Evolutionary conservation across 2,888 invertebrate genomes (phyloP).

Genomic region (Melangyna quadrimaculata): DNA sequence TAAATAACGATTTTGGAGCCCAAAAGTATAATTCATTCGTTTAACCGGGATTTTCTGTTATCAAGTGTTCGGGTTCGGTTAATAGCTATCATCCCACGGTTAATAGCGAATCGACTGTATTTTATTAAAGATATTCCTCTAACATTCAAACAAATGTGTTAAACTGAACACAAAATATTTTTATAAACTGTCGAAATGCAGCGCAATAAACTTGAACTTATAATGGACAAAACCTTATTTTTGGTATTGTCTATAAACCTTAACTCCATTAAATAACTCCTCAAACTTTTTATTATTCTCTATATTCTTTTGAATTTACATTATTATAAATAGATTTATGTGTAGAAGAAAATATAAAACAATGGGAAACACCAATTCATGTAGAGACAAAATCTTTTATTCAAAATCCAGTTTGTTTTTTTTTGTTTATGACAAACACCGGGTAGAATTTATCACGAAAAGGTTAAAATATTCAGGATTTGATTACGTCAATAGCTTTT

Average conservation of each 20-base stretch:
- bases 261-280: background rate
- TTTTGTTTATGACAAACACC: background rate
- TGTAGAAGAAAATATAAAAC: background rate
- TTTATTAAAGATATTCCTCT: no score
- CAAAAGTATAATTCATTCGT: no score
- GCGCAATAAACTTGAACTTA: background rate
- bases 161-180: background rate
- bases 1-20: no score
- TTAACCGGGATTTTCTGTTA: no score
- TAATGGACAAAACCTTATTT: background rate
- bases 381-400: background rate
- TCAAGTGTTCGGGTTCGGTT: no score
- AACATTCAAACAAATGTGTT: no score
- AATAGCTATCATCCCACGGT: no score
- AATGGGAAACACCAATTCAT: background rate
- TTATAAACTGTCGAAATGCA: background rate
- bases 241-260: background rate
- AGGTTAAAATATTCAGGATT: constrained; percentile 20
- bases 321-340: background rate
- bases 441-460: constrained; percentile 3
- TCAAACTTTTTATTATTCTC: background rate
- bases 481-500: constrained; percentile 23
- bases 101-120: no score
- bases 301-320: background rate
- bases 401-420: background rate